Base-by-base conservation (phyloP, 2,113 vertebrate genomes). In the Labeo rohita region DNA sequence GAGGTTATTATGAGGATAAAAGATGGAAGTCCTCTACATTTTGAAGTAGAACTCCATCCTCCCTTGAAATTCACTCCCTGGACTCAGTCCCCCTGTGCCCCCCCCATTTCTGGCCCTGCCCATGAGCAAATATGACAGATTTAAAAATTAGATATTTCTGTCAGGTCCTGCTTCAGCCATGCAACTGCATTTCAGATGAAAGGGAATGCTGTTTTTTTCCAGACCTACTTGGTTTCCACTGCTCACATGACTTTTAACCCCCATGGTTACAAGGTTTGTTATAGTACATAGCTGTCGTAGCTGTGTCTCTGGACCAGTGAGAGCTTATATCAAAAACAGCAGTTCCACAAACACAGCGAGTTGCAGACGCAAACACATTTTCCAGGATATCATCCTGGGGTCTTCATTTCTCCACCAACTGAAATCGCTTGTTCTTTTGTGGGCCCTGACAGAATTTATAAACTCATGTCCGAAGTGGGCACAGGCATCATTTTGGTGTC, bases 371-470 rank as follows among this genome's bases (percentile, higher is more conserved):
- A 80, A 49, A 79, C 28, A 50, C 15, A n/a, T 86, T 85, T 61
- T 75, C 4, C 45, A 68, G 43, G 21, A 86, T 43, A 86, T 8
- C 45, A 75, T 75, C 43, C 12, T 50, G 56, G 39, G 66, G n/a
- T 73, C 23, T 54, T 82, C 39, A 36, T 81, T 74, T 81, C 28
- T 68, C 52, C 28, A 56, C 16, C 52, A 63, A 49, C 11, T 39
- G 2, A 63, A 83, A 76, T 83, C 56, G 68, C 45, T 68, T 81
- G 78, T 65, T 81, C 43, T 45, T 87, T 75, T 54, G 21, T 43
- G 80, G 61, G 72, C 34, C 21, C 70, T 68, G 80, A 83, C 85
- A 85, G 84, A 23, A 68, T 79, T 84, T 52, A 61, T 66, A 68
- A 66, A 82, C 43, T 73, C 8, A 63, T 59, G 16, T 49, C 70